Evolutionary conservation across 2,797 vertebrate species (phyloP).

Genomic region (Clarias platycephalus): DNA sequence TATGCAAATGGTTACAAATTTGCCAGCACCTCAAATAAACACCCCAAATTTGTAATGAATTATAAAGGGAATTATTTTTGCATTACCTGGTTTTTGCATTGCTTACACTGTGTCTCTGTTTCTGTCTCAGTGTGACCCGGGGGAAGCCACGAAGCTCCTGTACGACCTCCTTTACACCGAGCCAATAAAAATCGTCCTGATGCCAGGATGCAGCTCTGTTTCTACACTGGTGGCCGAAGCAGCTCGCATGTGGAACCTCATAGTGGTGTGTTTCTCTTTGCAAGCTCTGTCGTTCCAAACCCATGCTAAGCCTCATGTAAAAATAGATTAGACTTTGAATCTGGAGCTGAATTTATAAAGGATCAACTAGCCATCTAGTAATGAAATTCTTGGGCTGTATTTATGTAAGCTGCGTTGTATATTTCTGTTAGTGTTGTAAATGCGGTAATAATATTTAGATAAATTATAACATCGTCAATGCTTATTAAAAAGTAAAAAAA

Average conservation of each 20-base stretch:
- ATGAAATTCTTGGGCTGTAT: neutral
- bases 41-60: neutral
- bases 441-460: neutral
- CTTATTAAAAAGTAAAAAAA: neutral
- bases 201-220: slow-evolving; percentile 80
- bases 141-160: slow-evolving; percentile 81
- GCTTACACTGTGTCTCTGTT: slow-evolving; percentile 25
- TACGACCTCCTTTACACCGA: slow-evolving; percentile 83
- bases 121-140: slow-evolving; percentile 74
- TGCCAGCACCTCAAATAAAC: neutral
- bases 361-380: neutral
- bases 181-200: slow-evolving; percentile 82
- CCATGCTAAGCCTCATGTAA: neutral
- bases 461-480: neutral
- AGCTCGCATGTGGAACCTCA: slow-evolving; percentile 84
- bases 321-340: neutral
- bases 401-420: neutral
- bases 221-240: slow-evolving; percentile 81
- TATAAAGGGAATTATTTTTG: neutral
- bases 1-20: neutral
- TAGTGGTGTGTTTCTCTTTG: slow-evolving; percentile 68
- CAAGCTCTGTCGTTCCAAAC: neutral
- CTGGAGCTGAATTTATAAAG: neutral
- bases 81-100: neutral
- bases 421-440: neutral